phyloP scores from a whole-genome alignment of 2,797 vertebrate genomes.

The Lerista edwardsae region DNA sequence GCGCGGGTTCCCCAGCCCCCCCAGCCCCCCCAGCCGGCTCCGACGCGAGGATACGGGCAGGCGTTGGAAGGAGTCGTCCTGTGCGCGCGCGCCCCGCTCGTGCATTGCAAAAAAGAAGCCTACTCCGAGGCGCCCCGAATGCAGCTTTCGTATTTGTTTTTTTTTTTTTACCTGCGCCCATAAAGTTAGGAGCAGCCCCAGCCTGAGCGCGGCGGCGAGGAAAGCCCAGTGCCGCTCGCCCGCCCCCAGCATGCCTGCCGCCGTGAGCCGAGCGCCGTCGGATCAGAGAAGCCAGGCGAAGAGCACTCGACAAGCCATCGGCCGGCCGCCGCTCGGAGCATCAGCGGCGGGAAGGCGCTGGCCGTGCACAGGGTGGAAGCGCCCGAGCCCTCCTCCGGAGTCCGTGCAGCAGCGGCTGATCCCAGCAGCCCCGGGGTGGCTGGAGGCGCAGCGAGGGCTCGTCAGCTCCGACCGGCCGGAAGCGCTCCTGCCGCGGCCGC shows the following conservation, averaged over 20 bases:
- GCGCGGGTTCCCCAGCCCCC: not conserved
- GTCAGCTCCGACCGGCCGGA: slow-evolving; percentile 40
- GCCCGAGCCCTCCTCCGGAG: not conserved
- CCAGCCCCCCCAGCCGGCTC: not conserved
- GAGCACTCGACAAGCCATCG: slow-evolving; percentile 74
- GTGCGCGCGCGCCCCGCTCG: no score
- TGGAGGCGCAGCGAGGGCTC: slow-evolving; percentile 44
- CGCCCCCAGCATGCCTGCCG: slow-evolving; percentile 84
- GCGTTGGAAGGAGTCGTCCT: not conserved
- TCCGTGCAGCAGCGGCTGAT: slow-evolving; percentile 18
- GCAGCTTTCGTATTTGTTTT: no score
- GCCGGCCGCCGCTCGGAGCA: slow-evolving; percentile 80
- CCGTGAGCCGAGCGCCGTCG: slow-evolving; percentile 62
- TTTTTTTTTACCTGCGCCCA: slow-evolving; percentile 80
- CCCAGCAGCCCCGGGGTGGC: slow-evolving; percentile 33
- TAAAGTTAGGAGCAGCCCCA: slow-evolving; percentile 80
- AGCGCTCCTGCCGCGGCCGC: slow-evolving; percentile 36
- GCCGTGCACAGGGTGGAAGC: not conserved
- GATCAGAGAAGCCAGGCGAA: slow-evolving; percentile 66
- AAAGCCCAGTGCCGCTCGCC: slow-evolving; percentile 66
- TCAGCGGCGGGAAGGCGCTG: slow-evolving; percentile 62
- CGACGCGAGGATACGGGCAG: no score
- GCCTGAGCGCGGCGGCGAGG: slow-evolving; percentile 74
- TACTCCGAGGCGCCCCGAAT: no score
- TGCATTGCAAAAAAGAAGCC: no score